Evolutionary conservation across 2,113 vertebrate genomes (phyloP).

Genomic region (Origma solitaria): DNA sequence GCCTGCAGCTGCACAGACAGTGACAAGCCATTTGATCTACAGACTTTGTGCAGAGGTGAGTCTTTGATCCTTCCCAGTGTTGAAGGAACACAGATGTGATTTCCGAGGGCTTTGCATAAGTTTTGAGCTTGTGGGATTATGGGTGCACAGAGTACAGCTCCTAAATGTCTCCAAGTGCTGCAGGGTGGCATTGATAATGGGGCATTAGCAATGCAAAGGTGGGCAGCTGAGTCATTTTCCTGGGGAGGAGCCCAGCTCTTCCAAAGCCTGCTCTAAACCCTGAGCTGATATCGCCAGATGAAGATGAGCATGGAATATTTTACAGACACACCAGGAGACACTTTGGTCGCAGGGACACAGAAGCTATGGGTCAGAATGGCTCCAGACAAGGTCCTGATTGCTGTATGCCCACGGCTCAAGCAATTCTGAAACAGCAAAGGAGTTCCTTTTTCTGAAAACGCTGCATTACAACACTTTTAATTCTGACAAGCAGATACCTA

Average conservation of each 20-base stretch:
- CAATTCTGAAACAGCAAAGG: background rate
- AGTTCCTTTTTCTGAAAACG: background rate
- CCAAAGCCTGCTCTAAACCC: background rate
- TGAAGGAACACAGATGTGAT: conserved; percentile 12
- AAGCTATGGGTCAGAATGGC: background rate
- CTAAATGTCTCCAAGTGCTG: background rate
- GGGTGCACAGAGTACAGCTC: background rate
- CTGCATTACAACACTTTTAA: background rate
- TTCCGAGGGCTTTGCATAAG: conserved; percentile 28
- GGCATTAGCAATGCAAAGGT: conserved; percentile 25
- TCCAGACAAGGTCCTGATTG: background rate
- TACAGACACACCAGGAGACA: background rate
- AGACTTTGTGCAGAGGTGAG: conserved; percentile 18
- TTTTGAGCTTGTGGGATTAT: conserved; percentile 6
- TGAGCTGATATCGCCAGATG: background rate
- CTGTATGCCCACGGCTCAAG: background rate
- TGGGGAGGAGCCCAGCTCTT: background rate
- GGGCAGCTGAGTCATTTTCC: background rate
- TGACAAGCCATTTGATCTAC: conserved; percentile 16
- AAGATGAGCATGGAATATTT: background rate
- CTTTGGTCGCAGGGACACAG: background rate
- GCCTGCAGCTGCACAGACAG: background rate
- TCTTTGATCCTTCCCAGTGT: conserved; percentile 13
- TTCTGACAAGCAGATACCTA: background rate
- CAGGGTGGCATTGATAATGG: background rate